These are phyloP conservation scores for Polyodon spathula DNA, from an alignment of 2,113 vertebrate genomes.

Conservation along the genomic window DNA sequence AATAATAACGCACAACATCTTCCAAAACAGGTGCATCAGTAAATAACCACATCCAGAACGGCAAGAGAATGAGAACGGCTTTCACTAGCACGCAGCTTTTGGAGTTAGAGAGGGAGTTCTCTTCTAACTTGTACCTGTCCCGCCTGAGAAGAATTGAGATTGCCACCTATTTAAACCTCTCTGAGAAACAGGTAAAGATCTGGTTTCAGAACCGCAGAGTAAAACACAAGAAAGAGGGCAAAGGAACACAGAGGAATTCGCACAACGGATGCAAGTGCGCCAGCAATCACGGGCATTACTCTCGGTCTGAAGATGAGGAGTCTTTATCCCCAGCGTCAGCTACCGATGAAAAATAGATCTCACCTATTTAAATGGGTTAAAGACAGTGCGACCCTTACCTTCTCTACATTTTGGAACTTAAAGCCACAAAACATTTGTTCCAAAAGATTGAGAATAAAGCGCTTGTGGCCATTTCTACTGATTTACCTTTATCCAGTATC, in stretches of 20 bases:
- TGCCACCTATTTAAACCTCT: constrained; percentile 91
- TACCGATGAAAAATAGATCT: constrained; percentile 82
- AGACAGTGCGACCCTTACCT: constrained; percentile 24
- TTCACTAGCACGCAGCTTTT: constrained; percentile 96
- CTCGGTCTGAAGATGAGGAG: constrained; percentile 88
- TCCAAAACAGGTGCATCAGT: constrained; percentile 65
- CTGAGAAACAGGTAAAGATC: constrained; percentile 98
- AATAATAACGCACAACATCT: constrained; percentile 2
- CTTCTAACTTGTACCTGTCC: constrained; percentile 96
- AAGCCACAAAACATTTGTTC: neutral
- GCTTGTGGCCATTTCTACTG: neutral
- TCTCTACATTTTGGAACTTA: constrained; percentile 10
- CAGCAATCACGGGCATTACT: constrained; percentile 68
- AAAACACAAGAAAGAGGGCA: constrained; percentile 97
- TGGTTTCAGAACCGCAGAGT: constrained; percentile 98
- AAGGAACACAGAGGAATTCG: constrained; percentile 72
- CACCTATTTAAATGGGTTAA: constrained; percentile 54
- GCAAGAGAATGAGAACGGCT: constrained; percentile 94
- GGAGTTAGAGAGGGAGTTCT: constrained; percentile 93
- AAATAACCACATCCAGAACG: constrained; percentile 73
- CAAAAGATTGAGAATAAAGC: neutral
- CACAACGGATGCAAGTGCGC: constrained; percentile 83
- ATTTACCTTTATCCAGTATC: neutral
- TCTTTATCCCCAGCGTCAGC: constrained; percentile 84
- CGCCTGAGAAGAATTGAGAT: constrained; percentile 92